Percentiles rank a stretch among this genome's conserved stretches.
These are phyloP conservation scores for Eupithecia vulgata DNA, from an alignment of 2,888 invertebrate genomes.

Conservation along the genomic window DNA sequence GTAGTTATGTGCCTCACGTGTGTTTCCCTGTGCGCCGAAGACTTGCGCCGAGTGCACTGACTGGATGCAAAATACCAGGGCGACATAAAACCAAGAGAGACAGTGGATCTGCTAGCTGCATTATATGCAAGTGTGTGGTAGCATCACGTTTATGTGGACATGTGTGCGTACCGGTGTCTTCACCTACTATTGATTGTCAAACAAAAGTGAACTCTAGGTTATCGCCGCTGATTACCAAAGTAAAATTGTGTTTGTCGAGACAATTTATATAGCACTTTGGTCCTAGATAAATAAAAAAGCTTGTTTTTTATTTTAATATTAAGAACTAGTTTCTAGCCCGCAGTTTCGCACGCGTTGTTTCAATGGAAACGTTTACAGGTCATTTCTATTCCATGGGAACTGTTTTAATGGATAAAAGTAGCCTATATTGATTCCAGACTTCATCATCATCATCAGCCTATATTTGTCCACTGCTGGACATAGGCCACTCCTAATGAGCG, in stretches of 20 bases:
- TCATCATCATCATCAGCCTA: too few species aligned
- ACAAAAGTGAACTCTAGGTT: neutral
- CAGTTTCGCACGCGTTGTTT: too few species aligned
- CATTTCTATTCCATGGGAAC: too few species aligned
- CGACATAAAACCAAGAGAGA: neutral
- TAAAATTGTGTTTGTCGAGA: neutral
- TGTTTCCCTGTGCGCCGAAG: neutral
- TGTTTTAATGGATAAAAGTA: too few species aligned
- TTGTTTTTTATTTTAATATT: too few species aligned
- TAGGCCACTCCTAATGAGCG: too few species aligned
- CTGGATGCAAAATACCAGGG: neutral
- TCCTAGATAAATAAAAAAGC: too few species aligned
- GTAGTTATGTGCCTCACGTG: neutral
- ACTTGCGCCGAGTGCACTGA: neutral
- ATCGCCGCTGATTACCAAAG: neutral
- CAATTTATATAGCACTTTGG: neutral
- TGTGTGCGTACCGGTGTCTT: neutral
- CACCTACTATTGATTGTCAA: constrained; percentile 2
- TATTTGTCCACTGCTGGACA: too few species aligned
- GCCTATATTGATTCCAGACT: too few species aligned
- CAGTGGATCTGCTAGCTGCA: neutral
- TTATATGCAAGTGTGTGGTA: neutral
- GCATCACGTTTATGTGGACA: neutral
- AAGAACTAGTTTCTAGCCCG: too few species aligned
- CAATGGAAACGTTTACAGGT: too few species aligned